These are phyloP conservation scores for Scomberomorus guttatus DNA, from an alignment of 2,797 vertebrate genomes.

Conservation along the genomic window DNA sequence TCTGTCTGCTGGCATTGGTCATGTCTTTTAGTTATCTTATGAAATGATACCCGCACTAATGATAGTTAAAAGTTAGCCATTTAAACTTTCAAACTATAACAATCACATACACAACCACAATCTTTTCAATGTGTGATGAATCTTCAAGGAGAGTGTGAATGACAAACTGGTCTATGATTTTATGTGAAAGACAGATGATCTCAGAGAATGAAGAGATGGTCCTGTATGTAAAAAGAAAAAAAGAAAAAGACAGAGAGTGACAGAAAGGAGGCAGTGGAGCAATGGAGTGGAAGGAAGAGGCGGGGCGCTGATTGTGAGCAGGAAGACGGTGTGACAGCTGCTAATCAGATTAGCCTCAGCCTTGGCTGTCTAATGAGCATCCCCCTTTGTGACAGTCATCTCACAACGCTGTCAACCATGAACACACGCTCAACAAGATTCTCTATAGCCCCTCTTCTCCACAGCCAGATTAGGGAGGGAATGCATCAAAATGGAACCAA, in stretches of 20 bases:
- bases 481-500: slow-evolving; percentile 77
- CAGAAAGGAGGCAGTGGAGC: slow-evolving; percentile 62
- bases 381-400: slow-evolving; percentile 86
- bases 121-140: slow-evolving; percentile 8
- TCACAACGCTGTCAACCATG: slow-evolving; percentile 82
- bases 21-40: neutral
- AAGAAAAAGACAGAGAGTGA: slow-evolving; percentile 42
- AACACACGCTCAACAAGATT: slow-evolving; percentile 82
- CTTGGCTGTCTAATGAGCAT: slow-evolving; percentile 87
- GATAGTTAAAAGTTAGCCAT: slow-evolving; percentile 1
- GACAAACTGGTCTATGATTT: slow-evolving; percentile 16
- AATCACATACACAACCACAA: neutral
- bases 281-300: slow-evolving; percentile 49
- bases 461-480: slow-evolving; percentile 82
- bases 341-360: slow-evolving; percentile 88
- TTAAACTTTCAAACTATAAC: slow-evolving; percentile 18
- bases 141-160: slow-evolving; percentile 21
- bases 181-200: slow-evolving; percentile 29
- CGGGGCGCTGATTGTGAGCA: slow-evolving; percentile 75
- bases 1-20: neutral
- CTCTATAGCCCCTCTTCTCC: slow-evolving; percentile 73
- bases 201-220: slow-evolving; percentile 47
- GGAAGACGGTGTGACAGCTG: slow-evolving; percentile 85
- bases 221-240: slow-evolving; percentile 37
- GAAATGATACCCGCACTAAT: slow-evolving; percentile 9